Conservation (phyloP, 1,140 invertebrate species). For the Cyphomyrmex costatus region DNA sequence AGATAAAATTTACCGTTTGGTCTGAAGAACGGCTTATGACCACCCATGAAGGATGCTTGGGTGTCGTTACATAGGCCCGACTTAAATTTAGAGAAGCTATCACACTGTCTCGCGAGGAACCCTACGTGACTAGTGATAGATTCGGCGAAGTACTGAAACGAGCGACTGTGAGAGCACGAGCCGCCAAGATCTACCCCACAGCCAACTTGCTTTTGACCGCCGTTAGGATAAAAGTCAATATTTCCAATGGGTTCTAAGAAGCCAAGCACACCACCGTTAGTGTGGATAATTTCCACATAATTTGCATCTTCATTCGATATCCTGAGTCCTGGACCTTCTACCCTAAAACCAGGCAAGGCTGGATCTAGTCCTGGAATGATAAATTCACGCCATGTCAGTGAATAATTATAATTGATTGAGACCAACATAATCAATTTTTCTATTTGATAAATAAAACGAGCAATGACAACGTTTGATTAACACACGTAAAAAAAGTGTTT, state of each 20-base stretch:
- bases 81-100: conserved; percentile 58
- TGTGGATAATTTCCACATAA: conserved; percentile 87
- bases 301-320: conserved; percentile 81
- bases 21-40: conserved; percentile 54
- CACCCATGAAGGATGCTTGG: conserved; percentile 73
- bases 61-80: conserved; percentile 51
- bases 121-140: conserved; percentile 75
- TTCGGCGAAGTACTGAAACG: conserved; percentile 77
- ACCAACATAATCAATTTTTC: background rate
- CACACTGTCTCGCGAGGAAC: conserved; percentile 73
- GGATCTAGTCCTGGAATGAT: conserved; percentile 85
- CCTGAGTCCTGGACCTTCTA: conserved; percentile 73
- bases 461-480: background rate
- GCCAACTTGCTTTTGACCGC: conserved; percentile 81
- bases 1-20: conserved; percentile 74
- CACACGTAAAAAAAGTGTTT: background rate
- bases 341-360: conserved; percentile 83
- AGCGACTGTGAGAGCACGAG: conserved; percentile 71
- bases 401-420: background rate
- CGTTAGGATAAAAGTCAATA: conserved; percentile 89
- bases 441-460: background rate
- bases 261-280: conserved; percentile 81
- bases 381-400: background rate
- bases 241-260: conserved; percentile 81
- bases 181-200: conserved; percentile 66